Base-by-base conservation (phyloP, 2,888 invertebrate species). In the Dione vanillae region DNA sequence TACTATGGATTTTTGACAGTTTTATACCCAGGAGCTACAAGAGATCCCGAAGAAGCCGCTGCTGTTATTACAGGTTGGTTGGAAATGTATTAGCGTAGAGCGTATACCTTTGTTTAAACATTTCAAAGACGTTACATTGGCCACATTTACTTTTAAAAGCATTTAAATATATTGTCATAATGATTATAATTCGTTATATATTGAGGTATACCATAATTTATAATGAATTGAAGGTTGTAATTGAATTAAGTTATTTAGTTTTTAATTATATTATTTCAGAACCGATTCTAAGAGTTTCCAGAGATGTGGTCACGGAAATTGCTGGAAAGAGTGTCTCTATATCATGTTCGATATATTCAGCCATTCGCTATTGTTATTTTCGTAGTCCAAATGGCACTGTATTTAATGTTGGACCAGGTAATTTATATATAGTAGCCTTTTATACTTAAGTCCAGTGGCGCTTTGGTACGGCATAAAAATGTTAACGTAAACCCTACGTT, bases 311-410 rank as follows among this genome's bases (percentile, higher is more conserved):
- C 1, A 35, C 14, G 0, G 76, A 71, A 0, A 27, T 79, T 1
- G 85, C 80, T 12, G 86, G 83, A 0, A 83, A 86, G 1, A 74
- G 79, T 2, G 78, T 83, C 0, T 78, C 78, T 8, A 77, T 92
- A 83, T 79, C 83, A 12, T 93, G 92, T 77, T 81, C 82, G 0
- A 78, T 89, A 8, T 77, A 82, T 40, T 74, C 87, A 0, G 67
- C 80, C 3, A 84, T 92, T 59, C 79, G 80, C 1, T 92, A 92
- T 83, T 92, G 92, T 80, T 91, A 90, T 82, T 91, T 91, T 82
- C 82, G 90, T 45, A 78, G 84, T 0, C 71, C 75, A 2, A 92
- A 92, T 70, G 91, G 91, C 76, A 86, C 90, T 16, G 72, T 85
- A 35, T 88, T 78, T 78, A 84, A 81, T 52, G 82, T 90, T n/a